phyloP scores from a whole-genome alignment of 2,797 vertebrate species.

The Rhinatrema bivittatum region DNA sequence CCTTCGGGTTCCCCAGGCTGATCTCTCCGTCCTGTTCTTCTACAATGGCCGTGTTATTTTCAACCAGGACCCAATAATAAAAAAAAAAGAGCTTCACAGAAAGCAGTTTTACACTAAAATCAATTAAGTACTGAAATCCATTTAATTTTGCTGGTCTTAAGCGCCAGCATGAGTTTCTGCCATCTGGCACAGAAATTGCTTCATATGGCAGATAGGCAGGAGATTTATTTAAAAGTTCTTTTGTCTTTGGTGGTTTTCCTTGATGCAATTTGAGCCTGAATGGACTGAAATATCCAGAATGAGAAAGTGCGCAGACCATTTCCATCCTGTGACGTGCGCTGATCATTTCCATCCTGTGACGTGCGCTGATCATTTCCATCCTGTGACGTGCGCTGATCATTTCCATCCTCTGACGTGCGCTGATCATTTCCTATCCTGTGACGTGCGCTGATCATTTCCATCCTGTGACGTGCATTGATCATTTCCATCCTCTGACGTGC shows the following conservation, averaged over 20 bases:
- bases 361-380: too few relatives aligned
- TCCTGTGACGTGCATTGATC: too few relatives aligned
- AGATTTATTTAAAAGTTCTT: slow-evolving; percentile 61
- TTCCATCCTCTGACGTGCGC: too few relatives aligned
- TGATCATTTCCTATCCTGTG: too few relatives aligned
- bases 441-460: too few relatives aligned
- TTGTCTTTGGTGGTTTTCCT: slow-evolving; percentile 53
- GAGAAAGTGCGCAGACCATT: slow-evolving; percentile 39
- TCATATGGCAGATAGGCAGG: slow-evolving; percentile 50
- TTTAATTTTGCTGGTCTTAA: slow-evolving; percentile 60
- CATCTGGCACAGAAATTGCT: slow-evolving; percentile 53
- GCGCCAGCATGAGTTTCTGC: slow-evolving; percentile 56
- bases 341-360: too few relatives aligned
- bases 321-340: too few relatives aligned
- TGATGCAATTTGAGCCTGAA: slow-evolving; percentile 51
- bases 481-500: too few relatives aligned
- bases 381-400: too few relatives aligned
- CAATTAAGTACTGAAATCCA: slow-evolving; percentile 43
- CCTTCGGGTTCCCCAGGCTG: too few relatives aligned
- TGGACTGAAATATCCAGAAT: slow-evolving; percentile 55
- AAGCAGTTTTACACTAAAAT: slow-evolving; percentile 38
- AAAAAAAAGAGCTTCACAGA: slow-evolving; percentile 21
- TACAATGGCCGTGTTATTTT: slow-evolving; percentile 11
- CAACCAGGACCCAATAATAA: slow-evolving; percentile 21
- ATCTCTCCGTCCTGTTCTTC: not conserved